A percentile compares a stretch with the other conserved stretches of the same genome.
These are phyloP conservation scores for Phaethornis superciliosus DNA, from an alignment of 2,113 vertebrate species.

Conservation along the genomic window DNA sequence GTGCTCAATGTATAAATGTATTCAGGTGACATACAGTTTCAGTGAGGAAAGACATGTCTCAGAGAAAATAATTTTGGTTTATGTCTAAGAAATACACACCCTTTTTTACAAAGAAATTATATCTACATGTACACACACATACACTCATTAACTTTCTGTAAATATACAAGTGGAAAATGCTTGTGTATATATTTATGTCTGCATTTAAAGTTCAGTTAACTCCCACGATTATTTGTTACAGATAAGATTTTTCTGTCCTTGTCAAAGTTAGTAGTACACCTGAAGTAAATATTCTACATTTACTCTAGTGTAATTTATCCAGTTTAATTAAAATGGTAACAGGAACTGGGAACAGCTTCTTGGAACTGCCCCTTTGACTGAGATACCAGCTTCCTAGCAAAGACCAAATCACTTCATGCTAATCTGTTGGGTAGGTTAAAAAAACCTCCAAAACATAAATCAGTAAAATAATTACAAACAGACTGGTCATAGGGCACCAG, in stretches of 20 bases:
- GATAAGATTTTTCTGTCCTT: neutral
- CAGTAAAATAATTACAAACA: neutral
- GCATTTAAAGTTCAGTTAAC: neutral
- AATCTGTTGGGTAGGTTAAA: neutral
- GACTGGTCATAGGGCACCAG: neutral
- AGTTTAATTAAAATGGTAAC: neutral
- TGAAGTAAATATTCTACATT: neutral
- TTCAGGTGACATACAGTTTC: neutral
- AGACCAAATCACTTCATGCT: neutral
- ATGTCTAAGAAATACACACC: neutral
- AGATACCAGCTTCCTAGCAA: neutral
- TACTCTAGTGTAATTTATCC: neutral
- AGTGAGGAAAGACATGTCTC: neutral
- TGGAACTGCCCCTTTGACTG: rapidly evolving
- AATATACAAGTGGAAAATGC: neutral
- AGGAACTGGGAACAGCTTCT: neutral
- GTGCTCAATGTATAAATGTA: too few species aligned
- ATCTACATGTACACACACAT: neutral
- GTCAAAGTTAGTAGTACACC: neutral
- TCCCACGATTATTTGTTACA: neutral
- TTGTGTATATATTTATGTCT: neutral
- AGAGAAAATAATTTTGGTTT: neutral
- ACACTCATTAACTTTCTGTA: neutral
- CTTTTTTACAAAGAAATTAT: neutral
- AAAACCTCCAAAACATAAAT: neutral